Evolutionary conservation across 1,140 invertebrate species (phyloP), one percentile per base, ranked within the genome.

Genomic region (Dryas iulia): DNA sequence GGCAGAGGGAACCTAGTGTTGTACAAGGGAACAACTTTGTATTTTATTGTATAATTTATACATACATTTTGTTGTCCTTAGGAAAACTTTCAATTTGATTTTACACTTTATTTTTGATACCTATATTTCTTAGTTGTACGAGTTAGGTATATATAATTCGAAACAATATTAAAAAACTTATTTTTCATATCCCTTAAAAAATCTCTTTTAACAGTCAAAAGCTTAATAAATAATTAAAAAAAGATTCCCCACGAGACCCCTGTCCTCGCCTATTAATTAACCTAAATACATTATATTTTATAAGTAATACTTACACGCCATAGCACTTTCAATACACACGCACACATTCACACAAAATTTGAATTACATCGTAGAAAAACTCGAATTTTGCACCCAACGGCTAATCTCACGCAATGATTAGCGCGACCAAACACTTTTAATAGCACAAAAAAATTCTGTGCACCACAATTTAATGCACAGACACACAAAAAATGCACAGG

Each of bases 391-490:
- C 73, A 72, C 70, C 64, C 56, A 53, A 72, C 64, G 12, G 47
- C 64, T 76, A 68, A 76, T 73, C 61, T 63, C 74, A 69, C 68
- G 67, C 72, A 71, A 77, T 62, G 70, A 76, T 76, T 76, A 73
- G 66, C 64, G 35, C 56, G 56, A 66, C 62, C 54, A 70, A 72
- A 69, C 69, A 72, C 60, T 11, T 35, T 25, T 14, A 33, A 6
- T 12, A 28, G 25, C 47, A 56, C 30, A 56, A 30, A 68, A 23
- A 26, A 8, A 53, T 11, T 54, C 35, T 14, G 24, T 54, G 12
- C 56, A 24, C 8, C 1, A 66, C 12, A 54, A 60, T 26, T 33
- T 47, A 66, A 39, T 33, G 47, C 54, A 63, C 21, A 57, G 1
- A 39, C 11, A 14, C 59, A 57, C 54, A 61, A 47, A 14, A 26